Evolutionary conservation across 2,888 invertebrate species (phyloP), one percentile per base, ranked within the genome.

Genomic region (Busseola fusca): DNA sequence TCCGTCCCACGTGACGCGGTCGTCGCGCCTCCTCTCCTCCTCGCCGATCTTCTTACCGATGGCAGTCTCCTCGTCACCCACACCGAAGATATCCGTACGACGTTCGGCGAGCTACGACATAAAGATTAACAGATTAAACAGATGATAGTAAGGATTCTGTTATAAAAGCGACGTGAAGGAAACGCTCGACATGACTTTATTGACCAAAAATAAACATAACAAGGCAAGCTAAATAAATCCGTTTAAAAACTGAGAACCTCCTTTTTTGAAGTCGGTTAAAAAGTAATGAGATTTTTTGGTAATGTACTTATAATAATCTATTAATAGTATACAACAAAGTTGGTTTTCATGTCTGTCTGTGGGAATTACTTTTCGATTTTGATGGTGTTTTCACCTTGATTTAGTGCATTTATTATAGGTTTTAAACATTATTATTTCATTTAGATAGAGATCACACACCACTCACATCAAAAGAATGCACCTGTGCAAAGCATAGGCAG

Each of bases 81-180:
- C 98, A 94, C 99, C 99, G 95, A 99, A 99, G 94, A 99, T 99
- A 96, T 99, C 99, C 1, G 99, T 99, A 97, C 99, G 99, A 84
- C 99, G 97, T 92, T 99, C 99, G 0, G 99, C 99, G 88, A 99
- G 96, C 94, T 94, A 78, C 0, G 25, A 45, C 18, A 6, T 34
- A n/a, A 50, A 60, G 18, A n/a, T 27, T 45, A 25, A 40, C 40
- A 37, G 12, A 40, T 48, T 12, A 37, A 5, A 9, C 42, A 42
- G 0, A 4, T 60, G 34, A 6, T 34, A 34, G 5, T 34, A 34
- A 34, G 3, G 34, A 34, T 34, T 34, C 34, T 7, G 34, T 34
- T 34, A 40, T 40, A 14, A 40, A 14, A 14, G 14, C 3, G 4
- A 40, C 40, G 12, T 18, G 40, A 40, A 60, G 1, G 25, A 59